Percentiles rank a stretch among this genome's conserved stretches.
These are phyloP conservation scores for Beroe ovata DNA, from an alignment of 37 sponge, comb jelly and placozoan species.

Conservation along the genomic window DNA sequence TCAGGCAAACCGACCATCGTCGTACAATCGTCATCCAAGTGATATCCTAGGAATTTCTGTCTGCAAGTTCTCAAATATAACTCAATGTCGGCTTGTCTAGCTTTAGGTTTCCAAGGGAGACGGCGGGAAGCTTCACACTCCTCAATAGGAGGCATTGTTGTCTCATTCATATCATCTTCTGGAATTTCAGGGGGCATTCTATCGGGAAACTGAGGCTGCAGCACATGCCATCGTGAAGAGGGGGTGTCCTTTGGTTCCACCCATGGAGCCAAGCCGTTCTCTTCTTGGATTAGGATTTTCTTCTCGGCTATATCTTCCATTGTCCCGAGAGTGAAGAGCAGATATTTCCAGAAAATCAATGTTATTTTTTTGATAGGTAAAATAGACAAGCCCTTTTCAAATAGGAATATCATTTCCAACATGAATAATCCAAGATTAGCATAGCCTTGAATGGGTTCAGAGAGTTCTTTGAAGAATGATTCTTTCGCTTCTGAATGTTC, in stretches of 20 bases:
- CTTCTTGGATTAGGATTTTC: background rate
- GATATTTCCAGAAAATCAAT: slow-evolving; percentile 42
- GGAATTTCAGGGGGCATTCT: background rate
- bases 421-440: slow-evolving; percentile 46
- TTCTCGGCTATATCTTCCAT: background rate
- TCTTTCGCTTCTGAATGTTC: background rate
- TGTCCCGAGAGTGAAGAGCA: slow-evolving; percentile 4
- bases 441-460: slow-evolving; percentile 25
- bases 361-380: slow-evolving; percentile 55
- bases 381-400: slow-evolving; percentile 52
- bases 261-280: slow-evolving; percentile 24
- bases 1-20: slow-evolving; percentile 52
- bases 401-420: slow-evolving; percentile 23
- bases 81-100: slow-evolving; percentile 66
- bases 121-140: slow-evolving; percentile 2
- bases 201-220: slow-evolving; percentile 44
- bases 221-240: slow-evolving; percentile 5
- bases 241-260: slow-evolving; percentile 41
- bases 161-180: background rate
- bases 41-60: slow-evolving; percentile 42
- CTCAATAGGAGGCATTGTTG: background rate
- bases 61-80: slow-evolving; percentile 34
- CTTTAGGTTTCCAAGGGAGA: slow-evolving; percentile 58
- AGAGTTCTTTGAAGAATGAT: slow-evolving; percentile 12
- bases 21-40: slow-evolving; percentile 1